phyloP scores from a whole-genome alignment of 2,888 invertebrate genomes.

The Seira musarum region DNA sequence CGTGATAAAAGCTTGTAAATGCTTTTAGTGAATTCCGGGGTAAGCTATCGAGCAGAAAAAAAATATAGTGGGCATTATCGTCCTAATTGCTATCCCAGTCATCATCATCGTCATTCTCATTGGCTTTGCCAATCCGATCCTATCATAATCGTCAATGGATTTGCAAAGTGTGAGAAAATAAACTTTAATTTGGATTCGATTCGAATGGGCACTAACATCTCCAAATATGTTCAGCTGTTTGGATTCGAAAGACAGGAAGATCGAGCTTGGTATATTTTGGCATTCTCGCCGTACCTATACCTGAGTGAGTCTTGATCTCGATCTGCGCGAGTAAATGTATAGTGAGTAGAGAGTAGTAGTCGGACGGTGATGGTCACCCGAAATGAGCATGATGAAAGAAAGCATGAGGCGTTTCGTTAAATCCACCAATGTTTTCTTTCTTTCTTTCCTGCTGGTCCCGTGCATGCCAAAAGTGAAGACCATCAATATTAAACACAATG shows the following conservation, averaged over 20 bases:
- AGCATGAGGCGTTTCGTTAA: background rate
- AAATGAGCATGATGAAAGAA: background rate
- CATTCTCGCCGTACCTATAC: too few relatives aligned
- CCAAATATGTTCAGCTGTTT: too few relatives aligned
- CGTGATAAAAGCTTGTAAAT: too few relatives aligned
- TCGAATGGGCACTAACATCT: too few relatives aligned
- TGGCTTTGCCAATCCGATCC: background rate
- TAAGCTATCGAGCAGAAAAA: background rate
- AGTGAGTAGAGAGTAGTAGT: too few relatives aligned
- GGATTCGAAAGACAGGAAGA: too few relatives aligned
- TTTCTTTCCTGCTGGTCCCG: background rate
- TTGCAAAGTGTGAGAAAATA: too few relatives aligned
- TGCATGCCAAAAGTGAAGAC: background rate
- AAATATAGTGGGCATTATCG: background rate
- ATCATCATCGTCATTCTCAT: background rate
- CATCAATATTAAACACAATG: slow-evolving; percentile 8
- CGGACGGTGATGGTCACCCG: background rate
- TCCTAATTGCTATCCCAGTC: background rate
- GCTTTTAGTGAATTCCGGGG: background rate
- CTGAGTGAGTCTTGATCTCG: too few relatives aligned
- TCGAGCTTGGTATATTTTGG: too few relatives aligned
- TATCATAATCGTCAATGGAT: too few relatives aligned
- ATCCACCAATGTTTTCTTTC: background rate
- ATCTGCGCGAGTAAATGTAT: too few relatives aligned
- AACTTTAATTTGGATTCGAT: too few relatives aligned